Evolutionary conservation across 1,140 invertebrate species (phyloP).

Genomic region (Radopholus similis): DNA sequence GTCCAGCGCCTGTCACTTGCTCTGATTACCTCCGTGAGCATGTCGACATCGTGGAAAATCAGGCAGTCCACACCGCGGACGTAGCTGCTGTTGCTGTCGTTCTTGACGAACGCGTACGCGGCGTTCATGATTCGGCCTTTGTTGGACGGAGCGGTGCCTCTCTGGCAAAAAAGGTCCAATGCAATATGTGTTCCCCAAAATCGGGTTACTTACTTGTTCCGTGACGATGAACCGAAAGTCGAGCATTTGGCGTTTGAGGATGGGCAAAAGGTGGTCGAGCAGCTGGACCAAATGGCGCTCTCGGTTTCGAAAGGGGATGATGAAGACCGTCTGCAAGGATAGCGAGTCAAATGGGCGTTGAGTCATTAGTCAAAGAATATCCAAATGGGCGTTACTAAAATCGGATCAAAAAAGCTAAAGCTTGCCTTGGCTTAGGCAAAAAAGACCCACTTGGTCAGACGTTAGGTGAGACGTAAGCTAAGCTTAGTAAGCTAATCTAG

Average conservation of each 20-base stretch:
- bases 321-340: constrained; percentile 75
- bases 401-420: no score
- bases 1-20: no score
- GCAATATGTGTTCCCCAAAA: no score
- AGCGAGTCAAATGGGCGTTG: no score
- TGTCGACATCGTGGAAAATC: constrained; percentile 68
- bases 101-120: constrained; percentile 70
- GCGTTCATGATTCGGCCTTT: constrained; percentile 87
- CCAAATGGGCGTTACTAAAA: no score
- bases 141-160: constrained; percentile 74
- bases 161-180: constrained; percentile 53
- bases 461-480: no score
- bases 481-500: no score
- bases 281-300: constrained; percentile 69
- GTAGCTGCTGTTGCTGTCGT: no score
- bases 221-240: constrained; percentile 61
- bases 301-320: constrained; percentile 82
- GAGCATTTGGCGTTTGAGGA: constrained; percentile 74
- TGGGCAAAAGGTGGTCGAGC: constrained; percentile 78
- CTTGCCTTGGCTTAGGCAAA: no score
- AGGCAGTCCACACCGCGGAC: constrained; percentile 45
- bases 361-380: no score
- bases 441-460: no score
- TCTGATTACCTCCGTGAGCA: no score
- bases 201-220: constrained; percentile 54